These are phyloP conservation scores for Cyprinus carpio DNA, from an alignment of 2,113 vertebrate species.

Conservation along the genomic window DNA sequence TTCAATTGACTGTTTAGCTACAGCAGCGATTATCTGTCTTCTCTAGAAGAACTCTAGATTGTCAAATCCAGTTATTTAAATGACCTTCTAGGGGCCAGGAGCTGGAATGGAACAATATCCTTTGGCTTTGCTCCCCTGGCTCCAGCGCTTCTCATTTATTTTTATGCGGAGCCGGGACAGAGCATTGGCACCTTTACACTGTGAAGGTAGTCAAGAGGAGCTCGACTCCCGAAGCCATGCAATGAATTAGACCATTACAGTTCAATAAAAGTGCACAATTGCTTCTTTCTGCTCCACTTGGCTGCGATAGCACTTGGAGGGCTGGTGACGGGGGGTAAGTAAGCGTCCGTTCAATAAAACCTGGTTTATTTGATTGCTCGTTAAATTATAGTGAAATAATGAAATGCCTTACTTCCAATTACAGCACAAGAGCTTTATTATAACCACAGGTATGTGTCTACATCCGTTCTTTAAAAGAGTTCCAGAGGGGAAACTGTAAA, in stretches of 20 bases:
- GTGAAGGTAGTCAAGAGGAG: slow-evolving; percentile 63
- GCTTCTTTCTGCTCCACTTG: slow-evolving; percentile 55
- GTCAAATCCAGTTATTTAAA: slow-evolving; percentile 75
- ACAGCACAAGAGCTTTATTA: slow-evolving; percentile 62
- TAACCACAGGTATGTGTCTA: slow-evolving; percentile 59
- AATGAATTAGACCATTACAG: slow-evolving; percentile 75
- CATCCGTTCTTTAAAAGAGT: slow-evolving; percentile 49
- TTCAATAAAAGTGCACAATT: slow-evolving; percentile 66
- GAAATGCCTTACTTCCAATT: slow-evolving; percentile 59
- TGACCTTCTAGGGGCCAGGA: slow-evolving; percentile 72
- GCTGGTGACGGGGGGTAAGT: slow-evolving; percentile 12
- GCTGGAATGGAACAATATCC: slow-evolving; percentile 75
- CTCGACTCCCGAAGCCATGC: slow-evolving; percentile 60
- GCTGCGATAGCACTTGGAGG: slow-evolving; percentile 28
- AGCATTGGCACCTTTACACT: slow-evolving; percentile 63
- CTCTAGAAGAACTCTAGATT: slow-evolving; percentile 70
- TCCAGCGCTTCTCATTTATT: slow-evolving; percentile 77
- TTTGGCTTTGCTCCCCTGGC: slow-evolving; percentile 67
- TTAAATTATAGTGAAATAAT: slow-evolving; percentile 65
- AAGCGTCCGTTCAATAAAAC: slow-evolving; percentile 58
- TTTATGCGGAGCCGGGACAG: slow-evolving; percentile 69
- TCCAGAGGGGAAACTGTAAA: slow-evolving; percentile 50
- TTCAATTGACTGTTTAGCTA: slow-evolving; percentile 58
- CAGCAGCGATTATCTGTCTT: slow-evolving; percentile 58
- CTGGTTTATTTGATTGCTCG: slow-evolving; percentile 55